phyloP scores from a whole-genome alignment of 1,140 invertebrate species.

The Amphibalanus amphitrite region DNA sequence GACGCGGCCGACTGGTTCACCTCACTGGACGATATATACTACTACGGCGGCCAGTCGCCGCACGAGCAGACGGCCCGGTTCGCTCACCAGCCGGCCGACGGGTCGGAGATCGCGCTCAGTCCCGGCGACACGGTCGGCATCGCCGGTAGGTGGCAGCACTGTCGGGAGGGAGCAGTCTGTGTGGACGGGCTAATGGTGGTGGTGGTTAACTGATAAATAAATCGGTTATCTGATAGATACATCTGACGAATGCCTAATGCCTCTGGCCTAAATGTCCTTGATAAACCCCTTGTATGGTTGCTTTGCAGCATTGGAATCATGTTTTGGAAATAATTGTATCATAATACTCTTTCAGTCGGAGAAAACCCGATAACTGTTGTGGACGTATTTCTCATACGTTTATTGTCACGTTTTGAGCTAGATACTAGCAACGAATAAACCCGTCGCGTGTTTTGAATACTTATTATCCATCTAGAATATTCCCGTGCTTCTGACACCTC shows the following conservation, averaged over 20 bases:
- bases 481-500: neutral
- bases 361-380: too few relatives aligned
- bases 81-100: slow-evolving; percentile 42
- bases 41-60: slow-evolving; percentile 88
- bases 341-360: too few relatives aligned
- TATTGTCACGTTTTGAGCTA: too few relatives aligned
- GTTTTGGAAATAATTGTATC: too few relatives aligned
- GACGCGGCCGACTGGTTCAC: slow-evolving; percentile 68
- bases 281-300: too few relatives aligned
- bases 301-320: too few relatives aligned
- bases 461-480: neutral
- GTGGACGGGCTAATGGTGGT: too few relatives aligned
- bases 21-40: slow-evolving; percentile 92
- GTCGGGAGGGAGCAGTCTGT: too few relatives aligned
- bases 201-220: neutral
- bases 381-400: too few relatives aligned
- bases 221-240: too few relatives aligned
- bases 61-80: slow-evolving; percentile 63
- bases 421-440: too few relatives aligned
- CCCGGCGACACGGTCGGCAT: slow-evolving; percentile 73
- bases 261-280: too few relatives aligned
- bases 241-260: neutral
- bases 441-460: neutral
- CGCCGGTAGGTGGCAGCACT: slow-evolving; percentile 4
- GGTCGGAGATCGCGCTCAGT: slow-evolving; percentile 51